Conservation (phyloP, 2,888 invertebrate species). For the Brenthis hecate region DNA sequence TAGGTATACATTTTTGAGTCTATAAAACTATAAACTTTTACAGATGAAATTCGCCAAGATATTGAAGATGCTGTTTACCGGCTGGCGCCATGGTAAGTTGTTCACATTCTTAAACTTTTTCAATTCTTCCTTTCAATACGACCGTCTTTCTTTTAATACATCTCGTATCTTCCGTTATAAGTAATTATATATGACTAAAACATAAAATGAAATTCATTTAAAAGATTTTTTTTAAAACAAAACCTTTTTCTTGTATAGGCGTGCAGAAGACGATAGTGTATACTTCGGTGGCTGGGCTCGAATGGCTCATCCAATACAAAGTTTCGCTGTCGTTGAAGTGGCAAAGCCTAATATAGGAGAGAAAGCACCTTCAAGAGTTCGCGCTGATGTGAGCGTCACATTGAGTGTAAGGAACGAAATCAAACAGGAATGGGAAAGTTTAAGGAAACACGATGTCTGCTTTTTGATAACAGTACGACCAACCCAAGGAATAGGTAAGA, state of each 20-base stretch:
- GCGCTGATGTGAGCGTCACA: slow-evolving; percentile 97
- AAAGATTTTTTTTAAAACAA: background rate
- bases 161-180: no score
- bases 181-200: no score
- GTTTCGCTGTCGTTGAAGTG: slow-evolving; percentile 97
- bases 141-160: no score
- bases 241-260: slow-evolving; percentile 74
- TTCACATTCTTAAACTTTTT: no score
- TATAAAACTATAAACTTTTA: slow-evolving; percentile 48
- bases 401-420: slow-evolving; percentile 95
- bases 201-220: no score
- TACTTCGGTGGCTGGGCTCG: slow-evolving; percentile 99
- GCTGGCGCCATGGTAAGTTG: slow-evolving; percentile 93
- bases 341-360: slow-evolving; percentile 96
- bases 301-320: slow-evolving; percentile 97
- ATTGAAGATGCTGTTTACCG: slow-evolving; percentile 98
- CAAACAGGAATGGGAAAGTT: slow-evolving; percentile 97
- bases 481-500: slow-evolving; percentile 88
- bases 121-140: no score
- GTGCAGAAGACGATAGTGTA: slow-evolving; percentile 91
- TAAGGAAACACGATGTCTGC: slow-evolving; percentile 98
- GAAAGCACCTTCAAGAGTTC: slow-evolving; percentile 95
- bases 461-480: slow-evolving; percentile 97
- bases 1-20: no score
- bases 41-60: slow-evolving; percentile 98